Base-by-base conservation (phyloP, 2,113 vertebrate species). In the Alethe diademata region DNA sequence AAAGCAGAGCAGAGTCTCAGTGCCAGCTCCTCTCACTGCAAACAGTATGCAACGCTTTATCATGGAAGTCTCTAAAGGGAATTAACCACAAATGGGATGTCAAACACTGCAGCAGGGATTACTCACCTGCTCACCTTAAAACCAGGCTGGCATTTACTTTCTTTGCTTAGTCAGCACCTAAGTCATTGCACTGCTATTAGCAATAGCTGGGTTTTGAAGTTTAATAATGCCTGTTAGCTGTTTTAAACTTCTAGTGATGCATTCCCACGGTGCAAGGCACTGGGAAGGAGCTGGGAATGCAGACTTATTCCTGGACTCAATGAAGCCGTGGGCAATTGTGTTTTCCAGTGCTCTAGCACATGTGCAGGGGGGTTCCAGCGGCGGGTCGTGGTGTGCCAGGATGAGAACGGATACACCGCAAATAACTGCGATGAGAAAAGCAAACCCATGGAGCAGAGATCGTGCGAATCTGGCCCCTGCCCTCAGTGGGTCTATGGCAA, bases 301-400 rank as follows among this genome's bases (percentile, higher is more conserved):
- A 56, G 6, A 43, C 50, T 72, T 78, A 26, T 60, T 80, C 40
- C 65, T 56, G 80, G 50, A 38, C 45, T 90, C 23, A 17, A 1
- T 2, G 5, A 38, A 84, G 19, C 57, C 1, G 0, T 40, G 73
- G 67, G 84, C 76, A 74, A 85, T 84, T 76, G 35, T 75, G 93
- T 96, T 97, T 97, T 97, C 61, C 97, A 99, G 99, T 99, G 99
- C 97, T 99, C 99, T 57, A 99, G 99, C 95, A 99, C 99, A 1
- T 99, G 99, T 95, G 99, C 99, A 0, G 99, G 99, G 33, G 99
- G 99, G 28, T 99, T 99, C 97, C 99, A 99, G 97, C 98, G 99
- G n/a, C 99, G 99, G 4, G 99, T 99, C 2, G 99, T 99, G 38
- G 99, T 99, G 51, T 99, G 99, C 97, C 99, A 99, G 97, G 99